phyloP scores from a whole-genome alignment of 2,797 vertebrate genomes.

The Euphonia xanthogaster region DNA sequence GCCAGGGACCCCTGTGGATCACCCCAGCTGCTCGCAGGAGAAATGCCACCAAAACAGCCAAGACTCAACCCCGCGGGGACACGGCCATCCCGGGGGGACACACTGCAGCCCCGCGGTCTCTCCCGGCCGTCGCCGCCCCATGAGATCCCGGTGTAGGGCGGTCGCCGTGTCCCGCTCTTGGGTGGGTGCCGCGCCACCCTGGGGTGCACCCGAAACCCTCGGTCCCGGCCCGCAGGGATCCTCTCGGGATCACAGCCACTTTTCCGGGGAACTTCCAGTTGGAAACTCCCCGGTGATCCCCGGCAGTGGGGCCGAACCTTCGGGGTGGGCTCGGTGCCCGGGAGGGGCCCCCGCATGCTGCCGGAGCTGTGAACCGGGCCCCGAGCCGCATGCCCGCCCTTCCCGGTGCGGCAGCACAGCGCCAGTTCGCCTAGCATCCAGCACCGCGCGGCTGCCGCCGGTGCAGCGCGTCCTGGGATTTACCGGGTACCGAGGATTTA shows the following conservation, averaged over 20 bases:
- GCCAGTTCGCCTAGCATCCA: not conserved
- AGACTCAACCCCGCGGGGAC: not conserved
- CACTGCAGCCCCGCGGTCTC: not conserved
- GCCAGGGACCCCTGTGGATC: not conserved
- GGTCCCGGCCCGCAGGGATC: not conserved
- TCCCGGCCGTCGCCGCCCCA: not conserved
- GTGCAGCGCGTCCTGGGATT: not conserved
- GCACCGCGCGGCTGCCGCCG: not conserved
- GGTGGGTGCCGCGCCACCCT: not conserved
- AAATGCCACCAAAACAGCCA: not conserved
- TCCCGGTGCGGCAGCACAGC: not conserved
- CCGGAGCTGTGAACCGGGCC: not conserved
- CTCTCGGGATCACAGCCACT: not conserved
- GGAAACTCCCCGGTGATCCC: not conserved
- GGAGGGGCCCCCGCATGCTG: not conserved
- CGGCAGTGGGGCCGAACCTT: not conserved
- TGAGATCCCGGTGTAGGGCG: not conserved
- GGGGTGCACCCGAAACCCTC: not conserved
- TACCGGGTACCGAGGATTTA: not conserved
- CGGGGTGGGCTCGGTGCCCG: not conserved
- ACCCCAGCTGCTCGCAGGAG: not conserved
- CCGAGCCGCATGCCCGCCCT: not conserved
- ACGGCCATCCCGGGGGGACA: not conserved
- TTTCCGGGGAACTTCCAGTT: not conserved
- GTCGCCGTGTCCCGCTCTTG: accelerated